These are phyloP conservation scores for Pegoplata infirma DNA, from an alignment of 2,888 invertebrate species.

Conservation along the genomic window DNA sequence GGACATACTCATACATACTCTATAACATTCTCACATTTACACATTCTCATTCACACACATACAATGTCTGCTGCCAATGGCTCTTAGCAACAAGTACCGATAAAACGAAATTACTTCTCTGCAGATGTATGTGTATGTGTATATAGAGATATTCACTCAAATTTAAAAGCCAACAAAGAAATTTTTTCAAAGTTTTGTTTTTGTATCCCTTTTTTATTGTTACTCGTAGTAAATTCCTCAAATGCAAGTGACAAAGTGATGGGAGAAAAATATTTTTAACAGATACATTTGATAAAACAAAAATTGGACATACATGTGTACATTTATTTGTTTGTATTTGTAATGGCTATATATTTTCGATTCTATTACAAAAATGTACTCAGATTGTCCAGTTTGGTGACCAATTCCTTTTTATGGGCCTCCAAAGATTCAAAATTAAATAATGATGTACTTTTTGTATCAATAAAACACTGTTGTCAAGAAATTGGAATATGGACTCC, in stretches of 20 bases:
- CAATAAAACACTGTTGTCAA: no score
- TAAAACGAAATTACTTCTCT: constrained; percentile 42
- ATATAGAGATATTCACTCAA: constrained; percentile 27
- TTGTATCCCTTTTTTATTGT: constrained; percentile 9
- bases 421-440: no score
- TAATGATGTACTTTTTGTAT: no score
- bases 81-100: constrained; percentile 55
- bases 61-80: constrained; percentile 37
- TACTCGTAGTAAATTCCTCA: constrained; percentile 2
- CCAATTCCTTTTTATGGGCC: no score
- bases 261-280: background rate
- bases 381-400: no score
- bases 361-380: no score
- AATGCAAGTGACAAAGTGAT: constrained; percentile 31
- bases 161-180: constrained; percentile 9
- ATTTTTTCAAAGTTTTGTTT: constrained; percentile 23
- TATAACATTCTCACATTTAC: background rate
- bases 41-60: background rate
- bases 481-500: no score
- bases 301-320: no score
- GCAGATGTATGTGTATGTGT: no score
- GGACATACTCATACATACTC: background rate
- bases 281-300: no score
- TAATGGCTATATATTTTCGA: no score
- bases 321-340: no score